Evolutionary conservation across 1,140 invertebrate genomes (phyloP).

Genomic region (Lepidurus arcticus): DNA sequence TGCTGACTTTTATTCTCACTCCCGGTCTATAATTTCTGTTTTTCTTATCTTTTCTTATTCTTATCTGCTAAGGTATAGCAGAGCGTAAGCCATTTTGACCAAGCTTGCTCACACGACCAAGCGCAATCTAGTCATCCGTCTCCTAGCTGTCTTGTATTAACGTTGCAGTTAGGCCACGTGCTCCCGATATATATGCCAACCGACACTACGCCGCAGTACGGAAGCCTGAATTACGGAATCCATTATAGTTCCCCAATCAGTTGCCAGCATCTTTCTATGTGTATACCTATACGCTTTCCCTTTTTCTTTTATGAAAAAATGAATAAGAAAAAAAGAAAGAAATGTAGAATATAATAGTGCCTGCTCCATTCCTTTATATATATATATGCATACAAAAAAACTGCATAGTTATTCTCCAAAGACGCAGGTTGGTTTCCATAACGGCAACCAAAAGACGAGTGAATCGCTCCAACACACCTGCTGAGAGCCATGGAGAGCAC

Average conservation of each 20-base stretch:
- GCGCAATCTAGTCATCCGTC: neutral
- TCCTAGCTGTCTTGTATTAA: neutral
- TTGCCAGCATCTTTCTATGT: neutral
- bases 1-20: neutral
- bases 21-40: neutral
- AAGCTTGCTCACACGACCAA: neutral
- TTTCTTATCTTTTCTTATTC: too few relatives aligned
- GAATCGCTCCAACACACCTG: neutral
- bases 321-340: neutral
- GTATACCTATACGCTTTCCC: neutral
- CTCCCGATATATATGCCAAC: neutral
- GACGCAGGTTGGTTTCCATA: neutral
- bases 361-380: neutral
- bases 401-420: neutral
- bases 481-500: constrained; percentile 3
- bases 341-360: neutral
- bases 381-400: neutral
- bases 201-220: neutral
- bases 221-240: constrained; percentile 6
- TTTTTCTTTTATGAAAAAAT: neutral
- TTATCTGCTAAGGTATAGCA: neutral
- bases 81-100: neutral
- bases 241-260: neutral
- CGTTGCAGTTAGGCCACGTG: neutral
- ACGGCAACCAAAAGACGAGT: neutral